Evolutionary conservation across 64 coral and sea anemone genomes (phyloP), one percentile per base, ranked within the genome.

Genomic region (Dendrophyllia cribrosa): DNA sequence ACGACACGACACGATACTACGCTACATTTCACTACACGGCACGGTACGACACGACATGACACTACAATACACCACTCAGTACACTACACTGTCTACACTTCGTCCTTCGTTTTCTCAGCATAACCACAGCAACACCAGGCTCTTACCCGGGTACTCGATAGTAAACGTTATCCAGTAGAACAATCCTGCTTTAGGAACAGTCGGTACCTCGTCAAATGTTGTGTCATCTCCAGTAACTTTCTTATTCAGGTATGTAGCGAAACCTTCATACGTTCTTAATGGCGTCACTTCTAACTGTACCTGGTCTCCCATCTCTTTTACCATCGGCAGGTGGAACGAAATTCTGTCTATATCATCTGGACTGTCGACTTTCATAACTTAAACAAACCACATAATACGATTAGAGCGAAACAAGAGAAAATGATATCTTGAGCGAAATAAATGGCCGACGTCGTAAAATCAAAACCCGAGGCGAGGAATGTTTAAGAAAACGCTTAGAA

Each of bases 231-330:
- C 45, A 17, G 49, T 59, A n/a, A 90, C 60, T 44, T 48, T 26
- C 17, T 90, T 82, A 43, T 23, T 71, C 9, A 90, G 13, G 22
- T 90, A 76, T 59, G 77, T 90, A 17, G 88, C 88, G 69, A 90
- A 82, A 3, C 76, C 65, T 45, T 79, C 77, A n/a, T 90, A 90
- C 3, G 88, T 21, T 45, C 88, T 55, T 6, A 90, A 58, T 19
- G 88, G 88, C 13, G 64, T 82, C 24, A 90, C 69, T n/a, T 81
- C 88, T 59, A 71, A 58, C 10, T 90, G 88, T 6, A 90, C 77
- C n/a, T 90, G 88, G 55, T 90, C 88, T 58, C 88, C 88, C 88
- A 90, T 90, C 63, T 51, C 24, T 56, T 90, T 90, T 10, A 79
- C 58, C 63, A 90, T 79, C 9, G 88, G 88, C 52, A 90, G 52